Evolutionary conservation across 2,113 vertebrate species (phyloP), one percentile per base, ranked within the genome.

Genomic region (Cyrtonyx montezumae): DNA sequence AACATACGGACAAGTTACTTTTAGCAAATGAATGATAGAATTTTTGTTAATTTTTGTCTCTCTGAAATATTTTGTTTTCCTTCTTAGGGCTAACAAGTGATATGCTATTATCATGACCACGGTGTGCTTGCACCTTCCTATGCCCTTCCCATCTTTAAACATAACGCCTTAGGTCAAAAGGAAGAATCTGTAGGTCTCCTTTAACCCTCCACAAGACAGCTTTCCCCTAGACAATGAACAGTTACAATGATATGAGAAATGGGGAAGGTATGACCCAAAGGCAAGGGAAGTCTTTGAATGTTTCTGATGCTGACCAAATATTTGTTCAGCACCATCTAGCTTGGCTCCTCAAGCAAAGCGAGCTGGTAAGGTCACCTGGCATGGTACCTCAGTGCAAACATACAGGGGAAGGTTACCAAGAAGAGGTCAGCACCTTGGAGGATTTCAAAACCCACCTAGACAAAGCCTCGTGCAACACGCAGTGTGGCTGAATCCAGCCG

Each of bases 41-140:
- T 8, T 43, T 76, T 34, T 73, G 25, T 55, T 67, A 80, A 17
- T 43, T 80, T 83, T 45, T 93, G n/a, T 6, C 26, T 90, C 53
- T 73, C n/a, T 78, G 18, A 91, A 88, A 74, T 58, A 19, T 58
- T 92, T 88, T 92, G 26, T 89, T 80, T 51, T 91, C 40, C 55
- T 16, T 78, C 21, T n/a, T 4, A 25, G 5, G 3, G 5, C 51
- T 92, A 68, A 77, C 2, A 25, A 30, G 16, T 18, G n/a, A 12
- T 61, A 4, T 15, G 32, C 28, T 49, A 28, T 36, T 61, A 2
- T 62, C 8, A 13, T 30, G 58, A 58, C 45, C 0, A 0, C 7
- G 7, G 32, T 85, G 26, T 45, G 8, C 43, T 68, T 61, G 37
- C 56, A 90, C 51, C 21, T 5, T 69, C 16, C 51, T 26, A 4